Percentiles rank a stretch among this genome's conserved stretches.
Evolutionary conservation across 1,140 invertebrate species (phyloP).

Genomic region (Bombus sibiricus): DNA sequence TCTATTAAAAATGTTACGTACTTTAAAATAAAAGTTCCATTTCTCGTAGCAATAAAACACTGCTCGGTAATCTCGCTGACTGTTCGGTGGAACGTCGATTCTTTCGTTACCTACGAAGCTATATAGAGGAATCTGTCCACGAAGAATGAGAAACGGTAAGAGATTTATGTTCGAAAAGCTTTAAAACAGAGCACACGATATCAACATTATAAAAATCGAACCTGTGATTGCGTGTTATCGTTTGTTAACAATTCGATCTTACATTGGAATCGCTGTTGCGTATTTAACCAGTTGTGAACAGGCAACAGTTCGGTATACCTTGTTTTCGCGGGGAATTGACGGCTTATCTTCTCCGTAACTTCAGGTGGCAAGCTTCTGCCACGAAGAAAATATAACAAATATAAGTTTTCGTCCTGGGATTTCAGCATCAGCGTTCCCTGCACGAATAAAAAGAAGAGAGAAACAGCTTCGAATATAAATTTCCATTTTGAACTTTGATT

Average conservation of each 20-base stretch:
- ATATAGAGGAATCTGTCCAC: slow-evolving; percentile 27
- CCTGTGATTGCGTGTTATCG: neutral
- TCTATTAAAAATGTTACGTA: slow-evolving; percentile 19
- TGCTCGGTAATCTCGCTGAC: slow-evolving; percentile 57
- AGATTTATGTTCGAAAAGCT: neutral
- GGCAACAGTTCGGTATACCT: slow-evolving; percentile 63
- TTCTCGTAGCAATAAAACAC: slow-evolving; percentile 65
- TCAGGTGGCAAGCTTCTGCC: slow-evolving; percentile 49
- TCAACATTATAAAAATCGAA: neutral
- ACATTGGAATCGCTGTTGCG: slow-evolving; percentile 59
- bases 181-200: neutral
- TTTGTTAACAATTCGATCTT: slow-evolving; percentile 36
- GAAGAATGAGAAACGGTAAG: neutral
- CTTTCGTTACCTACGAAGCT: slow-evolving; percentile 62
- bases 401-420: slow-evolving; percentile 49
- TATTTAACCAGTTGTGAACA: slow-evolving; percentile 63
- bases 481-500: neutral
- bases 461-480: too few species aligned
- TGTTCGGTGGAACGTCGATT: slow-evolving; percentile 59
- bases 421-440: slow-evolving; percentile 66
- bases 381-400: slow-evolving; percentile 61
- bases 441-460: neutral
- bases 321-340: slow-evolving; percentile 65
- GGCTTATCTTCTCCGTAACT: slow-evolving; percentile 44
- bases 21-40: slow-evolving; percentile 59